Percentiles rank a stretch among this genome's conserved stretches.
These are phyloP conservation scores for Fragum fragum DNA, from an alignment of 2,888 invertebrate species.

Conservation along the genomic window DNA sequence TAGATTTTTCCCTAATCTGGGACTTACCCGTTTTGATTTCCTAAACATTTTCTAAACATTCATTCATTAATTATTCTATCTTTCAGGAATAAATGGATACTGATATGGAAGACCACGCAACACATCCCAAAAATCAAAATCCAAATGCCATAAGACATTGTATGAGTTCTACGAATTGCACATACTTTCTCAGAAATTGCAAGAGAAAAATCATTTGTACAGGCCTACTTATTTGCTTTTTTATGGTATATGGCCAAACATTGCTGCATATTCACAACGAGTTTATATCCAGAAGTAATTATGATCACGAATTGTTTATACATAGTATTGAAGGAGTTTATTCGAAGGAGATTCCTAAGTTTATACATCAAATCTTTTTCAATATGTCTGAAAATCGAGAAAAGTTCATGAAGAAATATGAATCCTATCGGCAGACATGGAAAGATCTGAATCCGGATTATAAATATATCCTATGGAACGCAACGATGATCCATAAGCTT, in stretches of 20 bases:
- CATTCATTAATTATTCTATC: no score
- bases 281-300: background rate
- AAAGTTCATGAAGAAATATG: conserved; percentile 29
- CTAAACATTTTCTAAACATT: no score
- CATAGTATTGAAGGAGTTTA: background rate
- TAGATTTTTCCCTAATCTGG: no score
- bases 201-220: no score
- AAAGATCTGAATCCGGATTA: conserved; percentile 37
- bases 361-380: conserved; percentile 47
- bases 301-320: background rate
- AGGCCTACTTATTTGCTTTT: background rate
- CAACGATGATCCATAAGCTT: conserved; percentile 26
- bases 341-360: conserved; percentile 27
- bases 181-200: no score
- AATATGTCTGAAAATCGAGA: conserved; percentile 31
- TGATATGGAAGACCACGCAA: no score
- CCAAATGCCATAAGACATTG: no score
- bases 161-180: no score
- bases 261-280: background rate
- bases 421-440: conserved; percentile 37
- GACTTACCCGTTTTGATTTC: no score
- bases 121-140: no score
- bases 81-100: no score
- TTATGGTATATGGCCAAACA: background rate
- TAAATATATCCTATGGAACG: conserved; percentile 43